Conservation (phyloP, 2,888 invertebrate genomes). For the Dastarcus helophoroides region DNA sequence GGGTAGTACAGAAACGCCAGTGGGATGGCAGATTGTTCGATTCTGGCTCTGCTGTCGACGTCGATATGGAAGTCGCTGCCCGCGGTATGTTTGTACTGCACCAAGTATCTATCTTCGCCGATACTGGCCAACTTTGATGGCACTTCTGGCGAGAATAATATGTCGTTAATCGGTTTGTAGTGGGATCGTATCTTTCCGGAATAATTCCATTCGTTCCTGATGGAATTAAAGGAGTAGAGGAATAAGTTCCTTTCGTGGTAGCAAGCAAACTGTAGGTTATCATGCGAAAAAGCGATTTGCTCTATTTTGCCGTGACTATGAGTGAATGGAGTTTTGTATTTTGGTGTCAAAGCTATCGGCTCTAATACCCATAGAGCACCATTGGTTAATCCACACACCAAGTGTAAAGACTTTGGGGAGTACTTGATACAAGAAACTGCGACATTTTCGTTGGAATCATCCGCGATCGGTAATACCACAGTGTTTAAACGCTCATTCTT, state of each 20-base stretch:
- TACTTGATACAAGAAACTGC: conserved; percentile 38
- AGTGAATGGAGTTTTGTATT: conserved; percentile 39
- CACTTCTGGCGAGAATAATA: conserved; percentile 43
- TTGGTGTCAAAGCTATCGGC: conserved; percentile 42
- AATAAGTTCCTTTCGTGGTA: no score
- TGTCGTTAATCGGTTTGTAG: conserved; percentile 43
- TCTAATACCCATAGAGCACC: conserved; percentile 50
- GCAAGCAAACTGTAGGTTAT: conserved; percentile 45
- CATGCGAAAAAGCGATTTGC: conserved; percentile 42
- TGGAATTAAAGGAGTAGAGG: no score
- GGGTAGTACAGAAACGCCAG: conserved; percentile 28
- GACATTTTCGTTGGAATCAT: conserved; percentile 6
- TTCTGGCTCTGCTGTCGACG: conserved; percentile 41
- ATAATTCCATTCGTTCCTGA: conserved; percentile 48
- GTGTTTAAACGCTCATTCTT: conserved; percentile 21
- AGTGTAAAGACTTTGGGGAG: conserved; percentile 44
- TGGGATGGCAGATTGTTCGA: conserved; percentile 54
- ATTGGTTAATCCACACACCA: conserved; percentile 47
- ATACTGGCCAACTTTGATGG: conserved; percentile 43
- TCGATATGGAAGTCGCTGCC: conserved; percentile 15
- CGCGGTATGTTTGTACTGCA: conserved; percentile 38
- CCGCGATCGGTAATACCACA: conserved; percentile 11
- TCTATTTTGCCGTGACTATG: conserved; percentile 39
- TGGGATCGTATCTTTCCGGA: conserved; percentile 52
- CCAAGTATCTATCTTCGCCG: conserved; percentile 46